Conservation (phyloP, 2,113 vertebrate genomes). For the Empidonax alnorum region DNA sequence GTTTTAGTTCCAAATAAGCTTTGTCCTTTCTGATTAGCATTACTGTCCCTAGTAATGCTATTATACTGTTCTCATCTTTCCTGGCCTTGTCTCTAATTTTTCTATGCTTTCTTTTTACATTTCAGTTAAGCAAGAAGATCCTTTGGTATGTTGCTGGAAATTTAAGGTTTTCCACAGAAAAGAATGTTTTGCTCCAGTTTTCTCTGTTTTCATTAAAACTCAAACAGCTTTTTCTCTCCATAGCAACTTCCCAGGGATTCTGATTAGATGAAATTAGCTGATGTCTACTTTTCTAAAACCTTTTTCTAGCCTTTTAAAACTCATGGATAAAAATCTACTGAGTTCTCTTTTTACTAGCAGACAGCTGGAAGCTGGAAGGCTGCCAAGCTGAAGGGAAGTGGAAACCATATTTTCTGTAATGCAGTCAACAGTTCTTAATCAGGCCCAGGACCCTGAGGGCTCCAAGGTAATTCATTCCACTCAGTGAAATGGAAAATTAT, state of each 20-base stretch:
- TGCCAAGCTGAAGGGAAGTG: not conserved
- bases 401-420: not conserved
- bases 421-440: conserved; percentile 42
- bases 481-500: conserved; percentile 42
- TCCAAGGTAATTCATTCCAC: conserved; percentile 14
- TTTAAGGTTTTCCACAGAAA: not conserved
- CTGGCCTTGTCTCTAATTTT: not conserved
- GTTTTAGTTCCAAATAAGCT: not conserved
- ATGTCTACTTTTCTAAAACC: not conserved
- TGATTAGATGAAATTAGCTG: not conserved
- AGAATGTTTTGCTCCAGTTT: not conserved
- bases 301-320: not conserved
- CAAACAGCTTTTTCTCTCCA: not conserved
- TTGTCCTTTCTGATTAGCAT: not conserved
- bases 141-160: not conserved
- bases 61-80: not conserved
- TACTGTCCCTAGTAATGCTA: not conserved
- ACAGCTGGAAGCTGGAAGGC: not conserved
- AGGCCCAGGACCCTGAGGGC: not conserved
- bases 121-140: not conserved
- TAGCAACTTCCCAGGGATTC: not conserved
- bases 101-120: not conserved
- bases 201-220: not conserved
- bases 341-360: not conserved
- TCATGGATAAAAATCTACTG: not conserved